phyloP scores from a whole-genome alignment of 2,888 invertebrate species.

The Ophioninae sp. region DNA sequence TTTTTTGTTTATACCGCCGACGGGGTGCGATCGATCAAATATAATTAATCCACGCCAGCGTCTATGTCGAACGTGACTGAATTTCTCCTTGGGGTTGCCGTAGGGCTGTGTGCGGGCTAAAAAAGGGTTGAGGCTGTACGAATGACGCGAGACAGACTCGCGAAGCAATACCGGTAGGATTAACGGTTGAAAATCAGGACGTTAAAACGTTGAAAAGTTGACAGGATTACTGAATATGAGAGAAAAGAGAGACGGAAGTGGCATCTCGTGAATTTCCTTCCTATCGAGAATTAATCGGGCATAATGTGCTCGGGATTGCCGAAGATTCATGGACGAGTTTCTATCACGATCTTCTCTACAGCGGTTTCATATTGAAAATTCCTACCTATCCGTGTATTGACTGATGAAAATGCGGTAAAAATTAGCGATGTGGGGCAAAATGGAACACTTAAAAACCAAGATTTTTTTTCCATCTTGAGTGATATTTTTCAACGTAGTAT shows the following conservation, averaged over 20 bases:
- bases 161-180: neutral
- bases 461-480: neutral
- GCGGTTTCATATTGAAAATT: neutral
- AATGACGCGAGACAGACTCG: constrained; percentile 8
- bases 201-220: constrained; percentile 48
- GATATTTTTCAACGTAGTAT: neutral
- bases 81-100: constrained; percentile 25
- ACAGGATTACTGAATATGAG: constrained; percentile 49
- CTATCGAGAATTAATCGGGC: constrained; percentile 60
- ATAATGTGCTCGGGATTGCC: constrained; percentile 55
- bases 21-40: constrained; percentile 48
- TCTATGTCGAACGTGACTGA: constrained; percentile 53
- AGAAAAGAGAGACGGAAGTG: constrained; percentile 34
- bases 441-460: neutral
- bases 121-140: constrained; percentile 10
- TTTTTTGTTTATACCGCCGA: constrained; percentile 36
- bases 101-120: neutral
- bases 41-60: constrained; percentile 54
- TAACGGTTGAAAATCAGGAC: constrained; percentile 17
- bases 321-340: constrained; percentile 23
- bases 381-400: constrained; percentile 1
- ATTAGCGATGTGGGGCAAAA: constrained; percentile 1
- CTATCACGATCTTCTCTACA: constrained; percentile 6
- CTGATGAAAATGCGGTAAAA: neutral
- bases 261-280: constrained; percentile 42